A percentile compares a stretch with the other conserved stretches of the same genome.
Evolutionary conservation across 2,797 vertebrate species (phyloP).

Genomic region (Eulemur coronatus): DNA sequence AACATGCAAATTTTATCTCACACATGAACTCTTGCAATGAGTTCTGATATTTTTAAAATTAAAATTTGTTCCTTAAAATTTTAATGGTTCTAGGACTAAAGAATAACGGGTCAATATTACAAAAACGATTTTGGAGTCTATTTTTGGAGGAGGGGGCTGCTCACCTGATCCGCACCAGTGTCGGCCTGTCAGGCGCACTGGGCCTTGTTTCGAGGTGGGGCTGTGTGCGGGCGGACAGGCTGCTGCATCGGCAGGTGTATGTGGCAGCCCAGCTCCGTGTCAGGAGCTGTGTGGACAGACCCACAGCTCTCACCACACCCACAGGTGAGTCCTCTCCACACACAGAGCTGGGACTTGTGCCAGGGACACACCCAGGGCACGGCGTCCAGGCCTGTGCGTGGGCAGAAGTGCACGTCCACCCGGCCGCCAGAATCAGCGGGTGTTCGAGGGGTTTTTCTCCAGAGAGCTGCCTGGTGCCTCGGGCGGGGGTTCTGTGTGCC

Average conservation of each 20-base stretch:
- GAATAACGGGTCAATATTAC: background rate
- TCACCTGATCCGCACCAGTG: accelerated
- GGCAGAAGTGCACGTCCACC: no score
- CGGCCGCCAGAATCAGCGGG: accelerated
- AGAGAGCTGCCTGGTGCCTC: background rate
- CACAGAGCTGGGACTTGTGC: no score
- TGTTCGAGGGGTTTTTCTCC: accelerated
- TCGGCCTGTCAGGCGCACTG: accelerated
- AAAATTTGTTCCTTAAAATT: background rate
- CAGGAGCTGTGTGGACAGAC: accelerated
- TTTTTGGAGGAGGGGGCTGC: no score
- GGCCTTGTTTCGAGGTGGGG: accelerated
- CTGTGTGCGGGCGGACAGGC: accelerated
- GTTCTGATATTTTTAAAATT: background rate
- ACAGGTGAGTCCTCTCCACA: background rate
- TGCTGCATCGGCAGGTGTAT: background rate
- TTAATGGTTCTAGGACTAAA: background rate
- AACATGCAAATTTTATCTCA: background rate
- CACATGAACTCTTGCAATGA: background rate
- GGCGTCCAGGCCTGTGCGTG: background rate
- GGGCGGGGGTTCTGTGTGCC: accelerated
- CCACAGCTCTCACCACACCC: background rate
- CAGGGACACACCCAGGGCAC: accelerated
- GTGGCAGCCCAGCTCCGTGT: background rate
- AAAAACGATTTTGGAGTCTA: background rate